These are phyloP conservation scores for Nomada fabriciana DNA, from an alignment of 2,888 invertebrate species.

Conservation along the genomic window DNA sequence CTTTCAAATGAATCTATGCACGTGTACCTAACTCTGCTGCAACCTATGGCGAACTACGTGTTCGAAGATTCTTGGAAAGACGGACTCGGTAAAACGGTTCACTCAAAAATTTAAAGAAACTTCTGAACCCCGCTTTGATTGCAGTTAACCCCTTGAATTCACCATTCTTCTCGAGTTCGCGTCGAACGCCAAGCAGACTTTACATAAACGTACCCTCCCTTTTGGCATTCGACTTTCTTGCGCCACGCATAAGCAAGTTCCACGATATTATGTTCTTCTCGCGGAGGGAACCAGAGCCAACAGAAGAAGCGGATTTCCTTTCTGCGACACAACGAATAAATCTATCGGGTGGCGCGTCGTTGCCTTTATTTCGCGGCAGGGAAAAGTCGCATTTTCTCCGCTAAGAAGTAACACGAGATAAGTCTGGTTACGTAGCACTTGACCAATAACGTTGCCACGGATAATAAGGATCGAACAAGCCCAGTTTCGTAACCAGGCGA, in stretches of 20 bases:
- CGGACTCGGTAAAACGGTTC: background rate
- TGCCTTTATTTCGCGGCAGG: conserved; percentile 13
- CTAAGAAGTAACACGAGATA: conserved; percentile 39
- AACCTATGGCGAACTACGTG: background rate
- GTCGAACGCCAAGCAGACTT: conserved; percentile 3
- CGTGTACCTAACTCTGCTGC: too few species aligned
- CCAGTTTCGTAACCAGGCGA: background rate
- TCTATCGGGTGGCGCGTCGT: conserved; percentile 13
- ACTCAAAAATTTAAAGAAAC: too few species aligned
- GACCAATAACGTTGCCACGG: conserved; percentile 2
- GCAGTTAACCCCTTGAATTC: background rate
- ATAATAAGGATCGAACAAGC: conserved; percentile 26
- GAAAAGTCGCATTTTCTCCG: background rate
- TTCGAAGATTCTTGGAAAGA: background rate
- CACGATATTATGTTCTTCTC: background rate
- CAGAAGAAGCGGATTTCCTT: conserved; percentile 1
- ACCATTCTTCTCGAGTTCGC: background rate
- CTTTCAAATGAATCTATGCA: background rate
- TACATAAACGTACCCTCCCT: background rate
- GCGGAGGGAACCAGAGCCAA: conserved; percentile 12
- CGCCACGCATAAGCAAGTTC: background rate
- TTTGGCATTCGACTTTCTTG: conserved; percentile 4
- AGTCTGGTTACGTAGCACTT: conserved; percentile 14
- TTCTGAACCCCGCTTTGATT: too few species aligned
- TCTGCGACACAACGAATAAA: conserved; percentile 43